These are phyloP conservation scores for Rhogogaster chlorosoma DNA, from an alignment of 2,888 invertebrate species.

Conservation along the genomic window DNA sequence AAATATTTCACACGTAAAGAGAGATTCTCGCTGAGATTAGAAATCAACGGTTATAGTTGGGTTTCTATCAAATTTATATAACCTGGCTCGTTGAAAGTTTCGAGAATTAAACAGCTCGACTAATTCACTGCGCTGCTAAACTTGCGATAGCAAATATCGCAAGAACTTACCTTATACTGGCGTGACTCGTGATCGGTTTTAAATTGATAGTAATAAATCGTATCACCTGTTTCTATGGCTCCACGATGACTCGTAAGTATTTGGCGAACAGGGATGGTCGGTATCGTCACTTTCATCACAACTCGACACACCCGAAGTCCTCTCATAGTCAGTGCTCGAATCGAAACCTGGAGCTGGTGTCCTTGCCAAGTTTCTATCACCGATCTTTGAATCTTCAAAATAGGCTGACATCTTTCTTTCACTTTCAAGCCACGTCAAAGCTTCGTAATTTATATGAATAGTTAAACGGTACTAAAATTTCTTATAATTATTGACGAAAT, in stretches of 20 bases:
- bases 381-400: background rate
- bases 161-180: background rate
- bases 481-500: background rate
- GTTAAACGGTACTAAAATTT: background rate
- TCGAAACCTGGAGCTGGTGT: background rate
- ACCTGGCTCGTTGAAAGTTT: conserved; percentile 8
- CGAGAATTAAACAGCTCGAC: background rate
- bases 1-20: background rate
- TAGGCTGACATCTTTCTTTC: conserved; percentile 25
- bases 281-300: conserved; percentile 9
- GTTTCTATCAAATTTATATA: conserved; percentile 36
- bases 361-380: background rate
- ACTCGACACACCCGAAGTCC: background rate
- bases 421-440: background rate
- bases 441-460: background rate
- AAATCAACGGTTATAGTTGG: conserved; percentile 26
- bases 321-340: background rate
- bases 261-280: background rate
- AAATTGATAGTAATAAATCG: conserved; percentile 20
- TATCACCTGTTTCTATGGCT: conserved; percentile 16
- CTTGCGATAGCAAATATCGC: background rate
- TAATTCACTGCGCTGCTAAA: conserved; percentile 3
- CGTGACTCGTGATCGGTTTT: background rate
- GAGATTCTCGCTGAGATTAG: conserved; percentile 1
- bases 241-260: background rate